These are phyloP conservation scores for Anisognathus igniventris DNA, from an alignment of 2,797 vertebrate genomes.

Conservation along the genomic window DNA sequence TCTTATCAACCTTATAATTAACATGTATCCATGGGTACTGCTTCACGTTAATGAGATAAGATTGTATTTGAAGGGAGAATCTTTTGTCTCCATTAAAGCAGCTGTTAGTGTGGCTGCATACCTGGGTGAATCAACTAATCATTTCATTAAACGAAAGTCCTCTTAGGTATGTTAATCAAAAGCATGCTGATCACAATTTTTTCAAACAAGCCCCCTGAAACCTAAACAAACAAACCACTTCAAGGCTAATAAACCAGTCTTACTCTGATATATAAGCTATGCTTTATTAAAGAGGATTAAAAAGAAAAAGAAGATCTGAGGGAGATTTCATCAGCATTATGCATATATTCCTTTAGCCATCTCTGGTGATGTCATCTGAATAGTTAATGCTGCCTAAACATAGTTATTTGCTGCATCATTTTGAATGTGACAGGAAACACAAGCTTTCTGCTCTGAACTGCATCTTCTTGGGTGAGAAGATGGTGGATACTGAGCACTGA, in stretches of 20 bases:
- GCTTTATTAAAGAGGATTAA: not conserved
- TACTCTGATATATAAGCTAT: not conserved
- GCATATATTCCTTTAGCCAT: not conserved
- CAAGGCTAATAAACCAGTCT: not conserved
- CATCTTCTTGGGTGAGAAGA: not conserved
- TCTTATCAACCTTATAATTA: constrained; percentile 24
- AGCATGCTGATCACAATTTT: not conserved
- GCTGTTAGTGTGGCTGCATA: constrained; percentile 8
- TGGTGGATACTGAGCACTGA: not conserved
- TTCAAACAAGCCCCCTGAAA: not conserved
- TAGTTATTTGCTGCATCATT: not conserved
- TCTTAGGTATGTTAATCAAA: constrained; percentile 27
- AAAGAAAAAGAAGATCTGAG: not conserved
- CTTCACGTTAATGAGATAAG: not conserved
- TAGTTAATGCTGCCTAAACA: not conserved
- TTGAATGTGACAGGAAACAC: not conserved
- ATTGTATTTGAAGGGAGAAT: constrained; percentile 9
- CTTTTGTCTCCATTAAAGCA: constrained; percentile 31
- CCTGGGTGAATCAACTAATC: constrained; percentile 48
- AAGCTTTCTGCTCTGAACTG: not conserved
- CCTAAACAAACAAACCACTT: constrained; percentile 23
- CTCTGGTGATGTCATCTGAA: not conserved
- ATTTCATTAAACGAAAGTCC: constrained; percentile 46
- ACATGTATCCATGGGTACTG: constrained; percentile 35
- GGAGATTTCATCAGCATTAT: not conserved